Evolutionary conservation across 2,888 invertebrate genomes (phyloP), one percentile per base, ranked within the genome.

Genomic region (Uloborus plumipes): DNA sequence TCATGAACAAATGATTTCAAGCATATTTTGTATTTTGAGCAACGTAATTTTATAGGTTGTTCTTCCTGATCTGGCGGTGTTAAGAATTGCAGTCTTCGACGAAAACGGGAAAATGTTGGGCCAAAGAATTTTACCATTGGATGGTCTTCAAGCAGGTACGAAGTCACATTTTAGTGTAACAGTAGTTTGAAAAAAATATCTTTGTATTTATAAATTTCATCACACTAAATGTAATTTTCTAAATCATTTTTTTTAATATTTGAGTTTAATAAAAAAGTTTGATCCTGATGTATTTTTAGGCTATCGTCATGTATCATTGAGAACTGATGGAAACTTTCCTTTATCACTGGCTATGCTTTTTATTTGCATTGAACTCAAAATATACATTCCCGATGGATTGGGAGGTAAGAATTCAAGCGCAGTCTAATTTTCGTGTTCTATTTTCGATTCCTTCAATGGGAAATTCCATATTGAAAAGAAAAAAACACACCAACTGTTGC

Each of bases 291-390:
- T 11, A 85, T 84, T 66, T 79, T 16, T 86, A 88, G 98, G 99
- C 59, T 99, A 98, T 90, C 92, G 99, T 0, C 99, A 99, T 90
- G 99, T 99, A 87, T 97, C 99, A 0, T 91, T 99, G 22, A 91
- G 99, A 85, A 99, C 99, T 0, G 99, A 99, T 89, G 98, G 99
- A 80, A 99, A 99, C 90, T 98, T 99, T 90, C 98, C 99, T 74
- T 95, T 99, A 94, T 98, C 99, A 0, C 91, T 99, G 88, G 98
- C 99, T 53, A 99, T 99, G 94, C 92, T 99, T 85, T 99, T 99
- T 91, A 99, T 99, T 89, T 96, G 98, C 89, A 98, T 99, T 88
- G 98, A 98, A 90, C 92, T 99, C 84, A 99, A 99, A 91, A 99
- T 99, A 87, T 99, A 99, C 90, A 98, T 99, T 86, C 99, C 99